These are phyloP conservation scores for Nyctereutes procyonoides DNA, from an alignment of 2,113 vertebrate genomes.

Conservation along the genomic window DNA sequence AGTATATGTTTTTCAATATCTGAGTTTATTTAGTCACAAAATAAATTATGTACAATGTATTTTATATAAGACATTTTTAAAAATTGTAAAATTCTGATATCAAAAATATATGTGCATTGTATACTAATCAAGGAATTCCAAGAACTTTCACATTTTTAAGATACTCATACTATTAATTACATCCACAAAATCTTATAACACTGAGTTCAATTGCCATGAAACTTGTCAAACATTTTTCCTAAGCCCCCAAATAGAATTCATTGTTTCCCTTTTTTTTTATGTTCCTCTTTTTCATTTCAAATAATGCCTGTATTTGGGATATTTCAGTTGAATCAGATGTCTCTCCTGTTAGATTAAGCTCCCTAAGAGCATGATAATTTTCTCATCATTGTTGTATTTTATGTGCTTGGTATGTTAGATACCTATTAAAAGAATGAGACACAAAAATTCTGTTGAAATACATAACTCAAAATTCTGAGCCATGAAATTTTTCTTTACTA, in stretches of 20 bases:
- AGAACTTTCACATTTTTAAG: not conserved
- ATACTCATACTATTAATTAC: not conserved
- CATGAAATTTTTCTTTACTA: not conserved
- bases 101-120: not conserved
- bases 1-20: not conserved
- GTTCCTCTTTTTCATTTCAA: not conserved
- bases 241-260: not conserved
- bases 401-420: not conserved
- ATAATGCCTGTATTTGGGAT: not conserved
- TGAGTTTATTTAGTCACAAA: not conserved
- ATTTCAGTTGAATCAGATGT: not conserved
- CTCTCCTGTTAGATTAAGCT: not conserved
- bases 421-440: not conserved
- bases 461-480: not conserved
- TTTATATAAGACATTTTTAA: not conserved
- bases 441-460: not conserved
- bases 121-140: not conserved
- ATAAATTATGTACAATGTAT: not conserved
- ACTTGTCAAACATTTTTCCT: not conserved
- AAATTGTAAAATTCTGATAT: not conserved
- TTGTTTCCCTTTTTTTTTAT: not conserved
- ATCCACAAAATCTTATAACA: not conserved
- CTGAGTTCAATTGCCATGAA: not conserved
- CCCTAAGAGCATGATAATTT: not conserved
- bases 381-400: not conserved